These are phyloP conservation scores for Lepus oiostolus DNA, from an alignment of 2,797 vertebrate species.

Conservation along the genomic window DNA sequence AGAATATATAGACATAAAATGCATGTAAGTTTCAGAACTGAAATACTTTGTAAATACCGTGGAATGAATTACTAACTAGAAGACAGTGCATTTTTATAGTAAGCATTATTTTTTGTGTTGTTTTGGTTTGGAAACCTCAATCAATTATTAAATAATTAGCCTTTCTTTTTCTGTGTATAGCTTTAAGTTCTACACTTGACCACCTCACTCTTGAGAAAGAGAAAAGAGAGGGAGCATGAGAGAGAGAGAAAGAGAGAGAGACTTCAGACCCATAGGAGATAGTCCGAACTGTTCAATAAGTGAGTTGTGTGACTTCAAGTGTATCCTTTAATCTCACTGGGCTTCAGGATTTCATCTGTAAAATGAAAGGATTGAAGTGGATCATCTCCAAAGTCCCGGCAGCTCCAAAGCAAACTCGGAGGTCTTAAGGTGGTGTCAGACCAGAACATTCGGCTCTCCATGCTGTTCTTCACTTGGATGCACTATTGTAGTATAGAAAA, in stretches of 20 bases:
- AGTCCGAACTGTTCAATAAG: constrained; percentile 42
- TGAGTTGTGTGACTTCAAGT: constrained; percentile 28
- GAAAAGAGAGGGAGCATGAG: too few species aligned
- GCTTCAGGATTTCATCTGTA: constrained; percentile 62
- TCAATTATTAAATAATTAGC: neutral
- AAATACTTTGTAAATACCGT: neutral
- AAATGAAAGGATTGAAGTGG: constrained; percentile 67
- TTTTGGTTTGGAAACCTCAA: neutral
- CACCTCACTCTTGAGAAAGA: neutral
- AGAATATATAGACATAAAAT: neutral
- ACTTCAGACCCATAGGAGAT: neutral
- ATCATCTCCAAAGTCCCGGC: constrained; percentile 31
- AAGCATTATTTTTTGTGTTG: neutral
- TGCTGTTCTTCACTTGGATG: neutral
- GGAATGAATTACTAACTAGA: neutral
- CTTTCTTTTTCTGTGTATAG: neutral
- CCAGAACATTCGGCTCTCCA: neutral
- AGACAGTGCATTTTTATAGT: neutral
- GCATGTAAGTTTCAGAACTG: neutral
- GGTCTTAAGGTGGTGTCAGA: neutral
- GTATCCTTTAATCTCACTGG: constrained; percentile 56
- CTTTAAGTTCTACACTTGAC: neutral
- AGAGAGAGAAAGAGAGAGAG: neutral
- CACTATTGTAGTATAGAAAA: neutral
- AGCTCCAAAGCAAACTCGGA: constrained; percentile 30